phyloP scores from a whole-genome alignment of 2,888 invertebrate genomes.

The Archips crataeganus region DNA sequence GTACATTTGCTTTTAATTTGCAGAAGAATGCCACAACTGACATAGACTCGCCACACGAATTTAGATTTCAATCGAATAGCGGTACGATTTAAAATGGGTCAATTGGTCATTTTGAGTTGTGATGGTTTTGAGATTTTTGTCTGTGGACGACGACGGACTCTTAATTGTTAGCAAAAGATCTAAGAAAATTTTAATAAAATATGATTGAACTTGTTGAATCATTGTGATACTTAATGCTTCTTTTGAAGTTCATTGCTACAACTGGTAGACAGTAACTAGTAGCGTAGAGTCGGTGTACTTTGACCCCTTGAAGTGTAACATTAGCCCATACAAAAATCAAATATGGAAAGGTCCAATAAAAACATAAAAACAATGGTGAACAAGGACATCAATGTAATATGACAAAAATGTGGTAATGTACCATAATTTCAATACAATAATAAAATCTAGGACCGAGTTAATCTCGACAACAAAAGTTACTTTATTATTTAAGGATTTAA shows the following conservation, averaged over 20 bases:
- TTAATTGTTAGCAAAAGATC: background rate
- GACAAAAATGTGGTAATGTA: too few species aligned
- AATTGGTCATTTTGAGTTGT: background rate
- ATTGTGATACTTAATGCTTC: background rate
- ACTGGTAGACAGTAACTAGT: background rate
- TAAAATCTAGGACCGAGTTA: too few species aligned
- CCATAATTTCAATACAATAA: too few species aligned
- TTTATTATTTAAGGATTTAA: too few species aligned
- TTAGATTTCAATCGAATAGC: background rate
- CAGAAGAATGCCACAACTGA: background rate
- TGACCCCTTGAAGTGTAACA: too few species aligned
- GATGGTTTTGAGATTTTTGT: background rate
- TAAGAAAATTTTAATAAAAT: background rate
- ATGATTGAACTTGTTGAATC: background rate
- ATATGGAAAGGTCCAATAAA: too few species aligned
- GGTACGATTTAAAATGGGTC: background rate
- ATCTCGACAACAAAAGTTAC: too few species aligned
- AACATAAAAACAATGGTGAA: too few species aligned
- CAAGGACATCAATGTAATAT: too few species aligned
- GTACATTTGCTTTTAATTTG: conserved; percentile 20
- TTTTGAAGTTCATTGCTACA: background rate
- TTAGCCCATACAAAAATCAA: too few species aligned
- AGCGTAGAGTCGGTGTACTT: too few species aligned
- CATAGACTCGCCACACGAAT: background rate
- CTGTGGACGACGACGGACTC: background rate